Conservation (phyloP, 2,797 vertebrate genomes). For the Columba guinea region DNA sequence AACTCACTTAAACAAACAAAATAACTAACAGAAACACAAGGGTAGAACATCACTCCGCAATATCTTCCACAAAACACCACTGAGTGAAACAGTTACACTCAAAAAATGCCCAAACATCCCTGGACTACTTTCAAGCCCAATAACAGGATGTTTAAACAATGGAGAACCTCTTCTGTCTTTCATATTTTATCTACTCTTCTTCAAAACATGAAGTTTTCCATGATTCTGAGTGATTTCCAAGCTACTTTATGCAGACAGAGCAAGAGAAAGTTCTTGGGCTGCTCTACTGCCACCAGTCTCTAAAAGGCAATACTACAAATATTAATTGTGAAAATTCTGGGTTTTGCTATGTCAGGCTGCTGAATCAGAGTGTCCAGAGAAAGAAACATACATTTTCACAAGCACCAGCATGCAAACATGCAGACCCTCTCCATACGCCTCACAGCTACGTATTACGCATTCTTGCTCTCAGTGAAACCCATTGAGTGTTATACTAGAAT, state of each 20-base stretch:
- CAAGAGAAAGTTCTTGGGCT: neutral
- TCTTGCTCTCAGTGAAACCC: neutral
- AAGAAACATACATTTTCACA: neutral
- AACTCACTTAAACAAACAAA: neutral
- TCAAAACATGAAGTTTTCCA: neutral
- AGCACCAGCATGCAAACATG: neutral
- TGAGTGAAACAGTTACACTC: neutral
- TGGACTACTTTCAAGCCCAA: neutral
- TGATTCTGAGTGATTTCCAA: neutral
- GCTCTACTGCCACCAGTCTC: neutral
- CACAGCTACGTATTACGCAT: neutral
- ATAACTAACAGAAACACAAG: neutral
- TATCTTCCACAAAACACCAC: neutral
- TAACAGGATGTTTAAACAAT: neutral
- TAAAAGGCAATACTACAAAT: neutral
- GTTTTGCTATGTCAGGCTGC: neutral
- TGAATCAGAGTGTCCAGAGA: neutral
- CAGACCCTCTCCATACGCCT: rapidly evolving
- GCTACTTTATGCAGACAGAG: neutral
- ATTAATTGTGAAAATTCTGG: neutral
- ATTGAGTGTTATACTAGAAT: neutral
- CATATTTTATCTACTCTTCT: neutral
- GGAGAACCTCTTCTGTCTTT: neutral
- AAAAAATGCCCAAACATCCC: rapidly evolving
- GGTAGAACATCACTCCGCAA: neutral